These are phyloP conservation scores for Stenichneumon culpator DNA, from an alignment of 2,888 invertebrate genomes.

Conservation along the genomic window DNA sequence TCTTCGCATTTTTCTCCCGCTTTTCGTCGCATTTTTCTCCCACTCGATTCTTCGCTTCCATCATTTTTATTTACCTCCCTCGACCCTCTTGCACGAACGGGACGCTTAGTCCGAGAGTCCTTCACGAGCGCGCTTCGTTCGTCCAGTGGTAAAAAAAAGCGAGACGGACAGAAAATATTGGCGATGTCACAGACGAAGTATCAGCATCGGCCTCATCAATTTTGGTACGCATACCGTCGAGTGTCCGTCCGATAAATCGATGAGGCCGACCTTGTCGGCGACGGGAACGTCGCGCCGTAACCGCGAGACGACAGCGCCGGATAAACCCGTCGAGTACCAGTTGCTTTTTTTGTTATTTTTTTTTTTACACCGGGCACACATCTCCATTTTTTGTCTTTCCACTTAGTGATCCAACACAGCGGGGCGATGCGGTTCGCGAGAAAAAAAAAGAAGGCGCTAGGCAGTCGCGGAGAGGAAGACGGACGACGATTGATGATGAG, in stretches of 20 bases:
- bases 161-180: conserved; percentile 13
- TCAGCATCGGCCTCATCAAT: conserved; percentile 24
- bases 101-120: background rate
- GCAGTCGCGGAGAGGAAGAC: conserved; percentile 34
- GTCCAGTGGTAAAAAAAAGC: background rate
- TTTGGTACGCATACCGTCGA: conserved; percentile 10
- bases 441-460: background rate
- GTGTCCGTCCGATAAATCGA: conserved; percentile 59
- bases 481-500: conserved; percentile 61
- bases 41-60: background rate
- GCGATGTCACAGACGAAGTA: conserved; percentile 16
- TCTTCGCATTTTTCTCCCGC: too few species aligned
- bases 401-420: conserved; percentile 41
- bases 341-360: conserved; percentile 33
- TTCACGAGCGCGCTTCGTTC: background rate
- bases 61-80: background rate
- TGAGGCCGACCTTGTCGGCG: conserved; percentile 50
- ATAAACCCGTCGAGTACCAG: conserved; percentile 37
- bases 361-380: conserved; percentile 28
- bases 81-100: background rate
- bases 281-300: conserved; percentile 20
- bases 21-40: background rate
- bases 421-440: background rate
- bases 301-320: conserved; percentile 25
- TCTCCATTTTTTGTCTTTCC: conserved; percentile 31